phyloP scores from a whole-genome alignment of 2,888 invertebrate species.

The Cyclophora punctaria region DNA sequence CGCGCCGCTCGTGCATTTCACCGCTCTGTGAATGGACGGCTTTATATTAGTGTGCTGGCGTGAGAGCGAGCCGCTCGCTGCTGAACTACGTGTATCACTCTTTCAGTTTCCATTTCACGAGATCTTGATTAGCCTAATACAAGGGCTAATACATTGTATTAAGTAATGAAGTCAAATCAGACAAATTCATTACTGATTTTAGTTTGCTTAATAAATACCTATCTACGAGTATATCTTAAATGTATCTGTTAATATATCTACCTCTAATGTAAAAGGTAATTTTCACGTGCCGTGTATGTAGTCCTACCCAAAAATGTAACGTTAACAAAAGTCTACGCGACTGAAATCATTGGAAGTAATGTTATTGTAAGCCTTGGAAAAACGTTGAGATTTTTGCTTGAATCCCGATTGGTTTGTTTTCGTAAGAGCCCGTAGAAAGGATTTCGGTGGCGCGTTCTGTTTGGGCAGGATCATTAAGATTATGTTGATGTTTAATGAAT shows the following conservation, averaged over 20 bases:
- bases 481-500: slow-evolving; percentile 14
- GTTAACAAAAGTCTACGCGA: too few species aligned
- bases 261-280: too few species aligned
- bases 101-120: too few species aligned
- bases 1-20: slow-evolving; percentile 14
- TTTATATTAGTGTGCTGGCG: slow-evolving; percentile 23
- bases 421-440: slow-evolving; percentile 12
- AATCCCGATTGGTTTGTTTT: slow-evolving; percentile 27
- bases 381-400: slow-evolving; percentile 7
- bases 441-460: slow-evolving; percentile 21
- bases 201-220: too few species aligned
- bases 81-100: not conserved
- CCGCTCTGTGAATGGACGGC: slow-evolving; percentile 24
- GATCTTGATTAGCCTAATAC: too few species aligned
- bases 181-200: too few species aligned
- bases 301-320: too few species aligned
- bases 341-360: not conserved
- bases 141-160: too few species aligned
- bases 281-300: too few species aligned
- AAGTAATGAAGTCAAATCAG: too few species aligned
- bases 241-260: too few species aligned
- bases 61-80: slow-evolving; percentile 18
- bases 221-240: too few species aligned
- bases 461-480: slow-evolving; percentile 29
- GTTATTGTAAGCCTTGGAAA: slow-evolving; percentile 6